These are phyloP conservation scores for Lophius americanus DNA, from an alignment of 2,797 vertebrate genomes.

Conservation along the genomic window DNA sequence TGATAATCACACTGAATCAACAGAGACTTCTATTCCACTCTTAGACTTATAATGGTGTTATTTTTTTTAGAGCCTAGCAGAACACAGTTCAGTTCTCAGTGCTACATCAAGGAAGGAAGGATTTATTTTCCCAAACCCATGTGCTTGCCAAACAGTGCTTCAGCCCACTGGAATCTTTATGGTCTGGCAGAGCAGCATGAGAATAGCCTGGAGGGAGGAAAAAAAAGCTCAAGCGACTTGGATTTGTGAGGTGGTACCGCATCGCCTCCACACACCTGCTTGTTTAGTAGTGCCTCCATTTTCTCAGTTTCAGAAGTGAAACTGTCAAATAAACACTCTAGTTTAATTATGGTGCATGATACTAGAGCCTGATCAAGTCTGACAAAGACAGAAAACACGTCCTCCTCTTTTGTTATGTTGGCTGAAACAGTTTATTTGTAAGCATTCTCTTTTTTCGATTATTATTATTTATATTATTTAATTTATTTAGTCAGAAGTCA, in stretches of 20 bases:
- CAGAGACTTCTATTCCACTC: not conserved
- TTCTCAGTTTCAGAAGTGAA: constrained; percentile 1
- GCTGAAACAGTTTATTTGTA: not conserved
- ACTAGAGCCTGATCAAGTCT: not conserved
- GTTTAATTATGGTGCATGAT: not conserved
- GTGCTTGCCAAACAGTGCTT: constrained; percentile 69
- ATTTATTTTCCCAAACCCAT: constrained; percentile 65
- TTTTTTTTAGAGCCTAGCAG: constrained; percentile 37
- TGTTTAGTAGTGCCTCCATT: constrained; percentile 19
- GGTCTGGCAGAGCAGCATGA: constrained; percentile 61
- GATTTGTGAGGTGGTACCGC: constrained; percentile 42
- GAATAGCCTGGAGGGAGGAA: constrained; percentile 47
- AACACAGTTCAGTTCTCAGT: constrained; percentile 55
- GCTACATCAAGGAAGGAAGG: constrained; percentile 46
- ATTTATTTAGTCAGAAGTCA: constrained; percentile 10
- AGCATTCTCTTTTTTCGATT: no score
- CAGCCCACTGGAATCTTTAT: constrained; percentile 75
- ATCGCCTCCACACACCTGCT: constrained; percentile 39
- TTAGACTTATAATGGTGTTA: constrained; percentile 15
- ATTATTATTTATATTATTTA: not conserved
- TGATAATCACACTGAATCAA: constrained; percentile 18
- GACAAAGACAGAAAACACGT: not conserved
- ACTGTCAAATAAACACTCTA: not conserved
- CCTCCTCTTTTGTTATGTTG: not conserved
- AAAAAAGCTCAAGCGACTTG: constrained; percentile 38